Evolutionary conservation across 2,888 invertebrate genomes (phyloP).

Genomic region (Cataglyphis livida): DNA sequence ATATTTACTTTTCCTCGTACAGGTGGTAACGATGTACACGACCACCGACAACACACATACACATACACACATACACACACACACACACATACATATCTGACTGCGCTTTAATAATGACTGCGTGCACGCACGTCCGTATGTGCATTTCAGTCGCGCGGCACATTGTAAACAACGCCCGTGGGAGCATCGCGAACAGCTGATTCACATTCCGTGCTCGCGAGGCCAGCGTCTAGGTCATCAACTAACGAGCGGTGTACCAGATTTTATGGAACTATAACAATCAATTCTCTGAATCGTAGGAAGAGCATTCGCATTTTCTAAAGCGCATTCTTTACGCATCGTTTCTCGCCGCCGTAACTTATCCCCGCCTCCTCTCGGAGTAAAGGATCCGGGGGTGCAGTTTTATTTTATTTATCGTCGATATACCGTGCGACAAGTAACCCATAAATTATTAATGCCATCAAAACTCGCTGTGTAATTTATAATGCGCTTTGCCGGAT

Average conservation of each 20-base stretch:
- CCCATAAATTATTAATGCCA: slow-evolving; percentile 34
- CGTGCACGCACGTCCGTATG: slow-evolving; percentile 28
- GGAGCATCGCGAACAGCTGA: slow-evolving; percentile 69
- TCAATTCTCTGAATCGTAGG: slow-evolving; percentile 27
- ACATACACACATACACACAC: neutral
- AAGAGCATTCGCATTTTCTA: neutral
- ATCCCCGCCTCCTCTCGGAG: neutral
- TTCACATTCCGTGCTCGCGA: slow-evolving; percentile 73
- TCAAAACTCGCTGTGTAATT: slow-evolving; percentile 20
- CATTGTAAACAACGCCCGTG: slow-evolving; percentile 71
- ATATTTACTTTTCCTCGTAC: slow-evolving; percentile 62
- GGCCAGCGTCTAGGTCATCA: slow-evolving; percentile 70
- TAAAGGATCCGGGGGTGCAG: neutral
- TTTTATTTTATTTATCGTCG: neutral
- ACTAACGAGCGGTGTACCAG: slow-evolving; percentile 63
- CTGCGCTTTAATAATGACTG: slow-evolving; percentile 34
- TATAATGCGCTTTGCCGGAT: slow-evolving; percentile 20
- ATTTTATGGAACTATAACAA: slow-evolving; percentile 67
- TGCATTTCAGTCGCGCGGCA: slow-evolving; percentile 41
- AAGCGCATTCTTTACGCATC: neutral
- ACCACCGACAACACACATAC: slow-evolving; percentile 16
- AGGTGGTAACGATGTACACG: slow-evolving; percentile 46
- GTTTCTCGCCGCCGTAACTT: neutral
- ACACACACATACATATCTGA: slow-evolving; percentile 45
- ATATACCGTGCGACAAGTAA: neutral